Percentiles rank a stretch among this genome's conserved stretches.
phyloP scores from a whole-genome alignment of 1,140 invertebrate genomes.

The Lanistes nyassanus region DNA sequence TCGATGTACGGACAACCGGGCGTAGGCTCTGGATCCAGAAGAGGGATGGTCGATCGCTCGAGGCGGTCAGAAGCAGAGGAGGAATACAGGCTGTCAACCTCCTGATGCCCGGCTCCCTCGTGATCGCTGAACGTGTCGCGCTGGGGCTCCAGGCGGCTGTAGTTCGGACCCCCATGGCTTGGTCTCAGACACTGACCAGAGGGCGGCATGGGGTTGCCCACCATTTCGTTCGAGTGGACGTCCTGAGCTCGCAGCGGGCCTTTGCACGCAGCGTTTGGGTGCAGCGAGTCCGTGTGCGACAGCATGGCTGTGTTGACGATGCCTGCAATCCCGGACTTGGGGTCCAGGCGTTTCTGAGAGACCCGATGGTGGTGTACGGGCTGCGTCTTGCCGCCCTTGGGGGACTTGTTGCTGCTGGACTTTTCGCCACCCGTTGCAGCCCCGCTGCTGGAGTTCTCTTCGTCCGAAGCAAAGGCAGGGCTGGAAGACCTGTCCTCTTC shows the following conservation, averaged over 20 bases:
- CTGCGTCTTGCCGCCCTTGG: slow-evolving; percentile 23
- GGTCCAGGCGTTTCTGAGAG: slow-evolving; percentile 11
- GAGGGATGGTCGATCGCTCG: slow-evolving; percentile 29
- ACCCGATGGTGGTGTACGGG: slow-evolving; percentile 19
- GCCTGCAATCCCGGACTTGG: slow-evolving; percentile 29
- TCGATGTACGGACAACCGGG: slow-evolving; percentile 61
- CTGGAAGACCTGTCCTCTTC: slow-evolving; percentile 90
- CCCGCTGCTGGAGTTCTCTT: slow-evolving; percentile 71
- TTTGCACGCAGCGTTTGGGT: neutral
- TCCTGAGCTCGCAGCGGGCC: neutral
- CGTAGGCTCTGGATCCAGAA: slow-evolving; percentile 47
- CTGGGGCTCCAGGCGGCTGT: slow-evolving; percentile 10
- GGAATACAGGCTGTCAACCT: slow-evolving; percentile 22
- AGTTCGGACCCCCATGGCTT: slow-evolving; percentile 17
- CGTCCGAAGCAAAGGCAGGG: slow-evolving; percentile 95
- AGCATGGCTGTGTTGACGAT: slow-evolving; percentile 58
- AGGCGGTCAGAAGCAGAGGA: slow-evolving; percentile 16
- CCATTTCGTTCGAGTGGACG: neutral
- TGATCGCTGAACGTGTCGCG: slow-evolving; percentile 9
- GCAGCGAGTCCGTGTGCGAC: slow-evolving; percentile 36
- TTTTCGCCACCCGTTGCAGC: slow-evolving; percentile 23
- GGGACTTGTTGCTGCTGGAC: slow-evolving; percentile 31
- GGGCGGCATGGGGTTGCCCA: slow-evolving; percentile 19
- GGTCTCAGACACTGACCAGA: slow-evolving; percentile 6
- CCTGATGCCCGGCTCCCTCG: neutral